Evolutionary conservation across 53 echinoderm and acorn worm genomes (phyloP).

Genomic region (Luidia sarsii): DNA sequence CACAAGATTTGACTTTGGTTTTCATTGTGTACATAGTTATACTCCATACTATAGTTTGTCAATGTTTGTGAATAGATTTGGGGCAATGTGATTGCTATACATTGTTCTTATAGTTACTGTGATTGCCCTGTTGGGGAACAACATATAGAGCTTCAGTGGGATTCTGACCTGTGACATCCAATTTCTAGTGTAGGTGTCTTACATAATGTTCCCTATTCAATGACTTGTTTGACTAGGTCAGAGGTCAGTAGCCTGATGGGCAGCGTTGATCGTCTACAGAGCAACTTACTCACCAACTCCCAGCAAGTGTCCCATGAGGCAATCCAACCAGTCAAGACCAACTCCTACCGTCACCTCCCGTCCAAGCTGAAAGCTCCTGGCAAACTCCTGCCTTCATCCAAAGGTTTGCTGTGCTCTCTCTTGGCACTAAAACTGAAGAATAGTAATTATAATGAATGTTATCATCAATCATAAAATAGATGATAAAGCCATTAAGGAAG

Average conservation of each 20-base stretch:
- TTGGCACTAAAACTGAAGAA: too few relatives aligned
- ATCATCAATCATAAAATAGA: too few relatives aligned
- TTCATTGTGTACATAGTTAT: too few relatives aligned
- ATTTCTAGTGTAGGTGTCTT: not conserved
- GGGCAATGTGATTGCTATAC: too few relatives aligned
- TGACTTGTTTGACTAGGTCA: slow-evolving; percentile 6
- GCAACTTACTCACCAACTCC: slow-evolving; percentile 10
- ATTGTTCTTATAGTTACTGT: too few relatives aligned
- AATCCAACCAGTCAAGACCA: not conserved
- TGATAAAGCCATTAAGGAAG: too few relatives aligned
- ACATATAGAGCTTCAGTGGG: not conserved
- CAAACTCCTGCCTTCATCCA: not conserved
- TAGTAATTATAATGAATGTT: too few relatives aligned
- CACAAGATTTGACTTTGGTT: too few relatives aligned
- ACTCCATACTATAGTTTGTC: too few relatives aligned
- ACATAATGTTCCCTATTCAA: not conserved
- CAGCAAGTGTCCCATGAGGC: not conserved
- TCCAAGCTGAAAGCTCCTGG: not conserved
- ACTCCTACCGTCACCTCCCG: not conserved
- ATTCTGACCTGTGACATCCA: not conserved
- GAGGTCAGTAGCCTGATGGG: slow-evolving; percentile 39
- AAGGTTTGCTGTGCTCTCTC: too few relatives aligned
- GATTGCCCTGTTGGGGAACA: not conserved
- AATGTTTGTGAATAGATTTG: too few relatives aligned
- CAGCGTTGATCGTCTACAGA: slow-evolving; percentile 46